Evolutionary conservation across 1,140 invertebrate species (phyloP).

Genomic region (Battus philenor): DNA sequence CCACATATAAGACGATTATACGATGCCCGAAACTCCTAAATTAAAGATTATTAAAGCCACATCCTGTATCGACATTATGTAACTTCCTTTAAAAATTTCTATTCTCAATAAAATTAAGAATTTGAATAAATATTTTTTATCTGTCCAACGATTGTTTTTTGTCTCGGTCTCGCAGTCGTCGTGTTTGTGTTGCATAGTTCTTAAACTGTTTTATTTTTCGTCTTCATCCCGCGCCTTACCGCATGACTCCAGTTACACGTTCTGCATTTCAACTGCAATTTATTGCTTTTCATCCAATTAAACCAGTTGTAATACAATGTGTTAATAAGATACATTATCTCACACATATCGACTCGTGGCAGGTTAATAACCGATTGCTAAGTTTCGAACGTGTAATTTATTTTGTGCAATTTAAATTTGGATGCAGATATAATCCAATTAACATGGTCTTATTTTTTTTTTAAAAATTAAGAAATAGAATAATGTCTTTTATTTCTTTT

Average conservation of each 20-base stretch:
- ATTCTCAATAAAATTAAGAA: background rate
- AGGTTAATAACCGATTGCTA: slow-evolving; percentile 10
- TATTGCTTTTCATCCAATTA: slow-evolving; percentile 16
- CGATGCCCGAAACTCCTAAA: slow-evolving; percentile 4
- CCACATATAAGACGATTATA: background rate
- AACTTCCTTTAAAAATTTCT: slow-evolving; percentile 16
- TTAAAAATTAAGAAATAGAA: too few species aligned
- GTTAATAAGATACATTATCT: slow-evolving; percentile 16
- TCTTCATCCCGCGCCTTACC: slow-evolving; percentile 6
- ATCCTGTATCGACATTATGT: slow-evolving; percentile 13
- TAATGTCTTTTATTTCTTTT: too few species aligned
- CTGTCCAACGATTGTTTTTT: slow-evolving; percentile 4
- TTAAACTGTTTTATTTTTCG: slow-evolving; percentile 12
- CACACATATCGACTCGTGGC: slow-evolving; percentile 10
- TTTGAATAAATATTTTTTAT: slow-evolving; percentile 13
- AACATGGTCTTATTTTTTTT: too few species aligned
- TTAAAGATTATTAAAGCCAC: slow-evolving; percentile 10
- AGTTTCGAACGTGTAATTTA: slow-evolving; percentile 1
- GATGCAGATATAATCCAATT: too few species aligned
- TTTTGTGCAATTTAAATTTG: slow-evolving; percentile 1
- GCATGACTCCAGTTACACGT: slow-evolving; percentile 10
- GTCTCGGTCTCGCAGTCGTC: background rate
- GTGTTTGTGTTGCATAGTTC: slow-evolving; percentile 13
- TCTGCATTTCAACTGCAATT: slow-evolving; percentile 7
- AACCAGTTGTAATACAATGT: slow-evolving; percentile 14